phyloP scores from a whole-genome alignment of 1,140 invertebrate species.

The Formica exsecta region DNA sequence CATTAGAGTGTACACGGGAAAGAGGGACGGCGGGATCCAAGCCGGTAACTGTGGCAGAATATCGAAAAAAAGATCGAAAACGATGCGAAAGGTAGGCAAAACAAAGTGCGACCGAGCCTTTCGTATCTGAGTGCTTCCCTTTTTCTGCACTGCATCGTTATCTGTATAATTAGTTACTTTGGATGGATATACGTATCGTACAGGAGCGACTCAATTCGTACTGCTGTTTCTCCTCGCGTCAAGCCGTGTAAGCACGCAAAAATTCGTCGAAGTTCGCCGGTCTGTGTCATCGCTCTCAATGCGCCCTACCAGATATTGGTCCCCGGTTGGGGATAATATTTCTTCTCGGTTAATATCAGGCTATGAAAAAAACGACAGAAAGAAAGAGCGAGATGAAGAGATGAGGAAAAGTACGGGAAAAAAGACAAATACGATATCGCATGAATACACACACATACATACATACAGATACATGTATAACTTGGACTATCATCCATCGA shows the following conservation, averaged over 20 bases:
- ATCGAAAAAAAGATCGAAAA: conserved; percentile 68
- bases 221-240: conserved; percentile 15
- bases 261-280: neutral
- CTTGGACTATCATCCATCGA: conserved; percentile 6
- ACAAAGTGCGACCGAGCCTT: conserved; percentile 71
- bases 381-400: neutral
- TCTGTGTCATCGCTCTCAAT: conserved; percentile 40
- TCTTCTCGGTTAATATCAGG: conserved; percentile 24
- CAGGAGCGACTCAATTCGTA: conserved; percentile 80
- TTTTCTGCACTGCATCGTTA: conserved; percentile 77
- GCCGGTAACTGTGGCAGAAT: conserved; percentile 59
- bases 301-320: conserved; percentile 32
- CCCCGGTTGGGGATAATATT: conserved; percentile 21
- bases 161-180: conserved; percentile 84
- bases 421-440: neutral
- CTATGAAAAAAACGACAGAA: neutral
- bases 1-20: conserved; percentile 55
- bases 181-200: conserved; percentile 66
- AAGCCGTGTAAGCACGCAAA: neutral
- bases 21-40: neutral
- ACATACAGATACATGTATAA: neutral
- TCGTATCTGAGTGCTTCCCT: conserved; percentile 76
- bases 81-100: conserved; percentile 53
- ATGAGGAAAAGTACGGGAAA: neutral
- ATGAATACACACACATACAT: neutral